Evolutionary conservation across 2,113 vertebrate genomes (phyloP).

Genomic region (Nematolebias whitei): DNA sequence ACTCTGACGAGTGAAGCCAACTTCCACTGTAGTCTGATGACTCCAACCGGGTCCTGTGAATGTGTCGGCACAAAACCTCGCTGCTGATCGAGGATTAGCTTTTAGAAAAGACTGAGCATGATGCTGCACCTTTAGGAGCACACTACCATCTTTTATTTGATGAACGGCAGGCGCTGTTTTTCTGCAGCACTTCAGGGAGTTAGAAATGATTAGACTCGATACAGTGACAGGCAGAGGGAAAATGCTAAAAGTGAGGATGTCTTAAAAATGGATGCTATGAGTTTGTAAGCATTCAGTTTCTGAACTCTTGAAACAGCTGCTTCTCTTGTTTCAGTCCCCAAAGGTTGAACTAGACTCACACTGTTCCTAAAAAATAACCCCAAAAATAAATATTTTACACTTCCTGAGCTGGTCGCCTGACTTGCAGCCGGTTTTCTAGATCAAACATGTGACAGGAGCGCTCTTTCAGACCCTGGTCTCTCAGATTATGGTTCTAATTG

Average conservation of each 20-base stretch:
- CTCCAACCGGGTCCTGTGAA: slow-evolving; percentile 15
- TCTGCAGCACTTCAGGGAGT: slow-evolving; percentile 7
- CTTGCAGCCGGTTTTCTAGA: neutral
- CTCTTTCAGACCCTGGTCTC: neutral
- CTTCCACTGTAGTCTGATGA: neutral
- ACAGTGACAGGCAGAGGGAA: neutral
- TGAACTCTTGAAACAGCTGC: neutral
- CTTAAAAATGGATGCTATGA: neutral
- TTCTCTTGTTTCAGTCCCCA: too few relatives aligned
- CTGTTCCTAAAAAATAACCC: too few relatives aligned
- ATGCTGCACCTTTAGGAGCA: slow-evolving; percentile 40
- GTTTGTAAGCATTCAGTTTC: neutral
- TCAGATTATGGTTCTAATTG: slow-evolving; percentile 48
- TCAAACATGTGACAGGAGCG: slow-evolving; percentile 11
- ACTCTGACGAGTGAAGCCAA: neutral
- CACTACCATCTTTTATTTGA: slow-evolving; percentile 45
- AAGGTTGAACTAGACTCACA: too few relatives aligned
- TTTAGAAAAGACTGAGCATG: slow-evolving; percentile 33
- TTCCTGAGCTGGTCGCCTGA: neutral
- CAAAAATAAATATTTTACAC: too few relatives aligned
- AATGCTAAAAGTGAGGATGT: neutral
- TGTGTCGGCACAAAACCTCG: slow-evolving; percentile 18
- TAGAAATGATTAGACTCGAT: slow-evolving; percentile 4
- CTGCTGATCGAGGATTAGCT: slow-evolving; percentile 5
- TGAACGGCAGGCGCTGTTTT: neutral